These are phyloP conservation scores for Drosophila greeni DNA, from an alignment of 2,888 invertebrate species.

Conservation along the genomic window DNA sequence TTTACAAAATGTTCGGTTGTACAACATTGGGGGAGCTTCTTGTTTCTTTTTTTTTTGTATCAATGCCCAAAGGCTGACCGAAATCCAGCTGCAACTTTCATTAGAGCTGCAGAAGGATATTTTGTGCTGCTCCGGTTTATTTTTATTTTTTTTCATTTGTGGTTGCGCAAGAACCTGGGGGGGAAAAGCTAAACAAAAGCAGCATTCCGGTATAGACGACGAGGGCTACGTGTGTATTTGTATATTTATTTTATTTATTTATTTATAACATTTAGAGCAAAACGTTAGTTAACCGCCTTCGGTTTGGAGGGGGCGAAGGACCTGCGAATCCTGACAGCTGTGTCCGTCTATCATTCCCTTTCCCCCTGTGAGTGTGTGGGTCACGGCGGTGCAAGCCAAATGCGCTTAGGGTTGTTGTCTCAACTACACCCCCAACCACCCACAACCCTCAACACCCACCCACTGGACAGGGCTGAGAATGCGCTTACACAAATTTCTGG, in stretches of 20 bases:
- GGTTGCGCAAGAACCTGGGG: conserved; percentile 3
- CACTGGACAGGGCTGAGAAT: conserved; percentile 17
- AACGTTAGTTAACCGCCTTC: conserved; percentile 50
- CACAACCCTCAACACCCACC: background rate
- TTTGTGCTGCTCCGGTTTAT: conserved; percentile 9
- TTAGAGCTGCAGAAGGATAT: conserved; percentile 38
- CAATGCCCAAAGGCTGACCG: conserved; percentile 43
- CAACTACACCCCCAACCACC: background rate
- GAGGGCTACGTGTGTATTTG: conserved; percentile 24
- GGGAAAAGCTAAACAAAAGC: conserved; percentile 34
- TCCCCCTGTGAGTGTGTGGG: conserved; percentile 17
- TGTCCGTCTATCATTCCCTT: conserved; percentile 30
- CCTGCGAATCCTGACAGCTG: conserved; percentile 54
- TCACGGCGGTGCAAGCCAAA: conserved; percentile 53
- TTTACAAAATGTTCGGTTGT: background rate
- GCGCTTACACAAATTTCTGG: conserved; percentile 66
- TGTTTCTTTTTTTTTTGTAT: conserved; percentile 10
- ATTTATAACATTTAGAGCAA: conserved; percentile 60
- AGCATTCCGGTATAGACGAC: conserved; percentile 35
- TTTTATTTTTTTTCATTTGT: background rate
- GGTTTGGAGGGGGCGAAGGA: conserved; percentile 11
- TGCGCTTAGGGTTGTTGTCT: conserved; percentile 61
- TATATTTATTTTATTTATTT: conserved; percentile 56
- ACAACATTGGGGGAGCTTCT: background rate
- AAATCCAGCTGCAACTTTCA: conserved; percentile 46